A percentile compares a stretch with the other conserved stretches of the same genome.
Conservation (phyloP, 2,888 invertebrate species). For the Diplolepis rosae region DNA sequence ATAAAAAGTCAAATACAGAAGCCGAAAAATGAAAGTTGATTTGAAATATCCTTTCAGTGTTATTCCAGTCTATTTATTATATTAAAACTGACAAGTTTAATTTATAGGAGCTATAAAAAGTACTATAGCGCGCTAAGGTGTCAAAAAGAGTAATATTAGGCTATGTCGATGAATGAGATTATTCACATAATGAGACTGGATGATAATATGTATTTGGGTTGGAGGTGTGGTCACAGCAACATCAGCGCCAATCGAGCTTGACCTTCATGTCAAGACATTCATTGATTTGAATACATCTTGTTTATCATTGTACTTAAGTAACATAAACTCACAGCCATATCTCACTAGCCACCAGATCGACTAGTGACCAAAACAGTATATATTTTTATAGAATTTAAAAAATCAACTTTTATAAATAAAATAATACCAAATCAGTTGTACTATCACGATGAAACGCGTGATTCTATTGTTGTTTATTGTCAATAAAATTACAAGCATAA, state of each 20-base stretch:
- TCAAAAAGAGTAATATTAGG: conserved; percentile 5
- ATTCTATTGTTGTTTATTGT: no score
- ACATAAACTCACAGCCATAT: not conserved
- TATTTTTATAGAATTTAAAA: no score
- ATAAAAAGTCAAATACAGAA: not conserved
- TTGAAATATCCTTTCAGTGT: not conserved
- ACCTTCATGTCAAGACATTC: conserved; percentile 24
- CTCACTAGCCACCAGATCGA: not conserved
- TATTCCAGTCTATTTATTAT: not conserved
- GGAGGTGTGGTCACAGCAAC: conserved; percentile 23
- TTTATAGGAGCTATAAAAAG: not conserved
- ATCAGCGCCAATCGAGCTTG: not conserved
- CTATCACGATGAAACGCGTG: no score
- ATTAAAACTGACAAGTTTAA: not conserved
- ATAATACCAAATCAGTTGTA: no score
- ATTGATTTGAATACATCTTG: conserved; percentile 28
- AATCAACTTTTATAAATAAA: no score
- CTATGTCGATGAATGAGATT: conserved; percentile 11
- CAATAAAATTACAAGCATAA: no score
- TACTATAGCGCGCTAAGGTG: not conserved
- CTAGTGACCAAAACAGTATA: no score
- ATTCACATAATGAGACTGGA: conserved; percentile 6
- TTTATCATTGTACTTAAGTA: conserved; percentile 25
- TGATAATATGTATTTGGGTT: conserved; percentile 25
- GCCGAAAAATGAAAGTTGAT: not conserved